Evolutionary conservation across 2,113 vertebrate species (phyloP), one percentile per base, ranked within the genome.

Genomic region (Nerophis ophidion): DNA sequence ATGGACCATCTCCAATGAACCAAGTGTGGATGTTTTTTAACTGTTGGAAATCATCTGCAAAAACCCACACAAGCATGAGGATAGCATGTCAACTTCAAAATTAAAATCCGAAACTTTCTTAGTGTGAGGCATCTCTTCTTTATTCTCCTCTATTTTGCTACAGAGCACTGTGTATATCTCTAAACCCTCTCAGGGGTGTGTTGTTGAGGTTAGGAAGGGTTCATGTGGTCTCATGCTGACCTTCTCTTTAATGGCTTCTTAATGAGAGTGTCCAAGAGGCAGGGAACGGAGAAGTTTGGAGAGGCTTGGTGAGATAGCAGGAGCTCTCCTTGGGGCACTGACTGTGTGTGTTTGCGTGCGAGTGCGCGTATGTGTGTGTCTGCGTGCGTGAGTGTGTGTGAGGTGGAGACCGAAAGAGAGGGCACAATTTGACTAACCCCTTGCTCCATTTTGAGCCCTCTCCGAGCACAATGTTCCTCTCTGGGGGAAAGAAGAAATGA

Each of bases 401-500:
- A 40, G 38, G 6, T 5, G 5, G 40, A 44, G 11, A 12, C 10
- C 4, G 40, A 44, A 11, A 2, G 5, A 3, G 40, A 44, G 40
- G 40, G 60, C 36, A 48, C 76, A 68, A 42, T 79, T 53, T 60
- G 49, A 73, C 73, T 42, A 66, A 76, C 76, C 82, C 75, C 71
- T 76, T 63, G 69, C 74, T 77, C 76, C 64, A 65, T 62, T 80
- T 78, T 36, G 8, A 74, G 70, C 68, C 74, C 74, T 87, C 48
- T 77, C 76, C 16, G 42, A 61, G 72, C 81, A 75, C 71, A 19
- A 11, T 56, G 70, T 67, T 70, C 75, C 74, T 82, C 80, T 80
- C 71, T 46, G 67, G 80, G n/a, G 80, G 71, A 76, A 81, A 86
- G 68, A 74, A 80, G 84, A 88, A 89, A 85, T 86, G 86, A 87